Conservation (phyloP, 2,888 invertebrate species). For the Nasonovia ribisnigri region DNA sequence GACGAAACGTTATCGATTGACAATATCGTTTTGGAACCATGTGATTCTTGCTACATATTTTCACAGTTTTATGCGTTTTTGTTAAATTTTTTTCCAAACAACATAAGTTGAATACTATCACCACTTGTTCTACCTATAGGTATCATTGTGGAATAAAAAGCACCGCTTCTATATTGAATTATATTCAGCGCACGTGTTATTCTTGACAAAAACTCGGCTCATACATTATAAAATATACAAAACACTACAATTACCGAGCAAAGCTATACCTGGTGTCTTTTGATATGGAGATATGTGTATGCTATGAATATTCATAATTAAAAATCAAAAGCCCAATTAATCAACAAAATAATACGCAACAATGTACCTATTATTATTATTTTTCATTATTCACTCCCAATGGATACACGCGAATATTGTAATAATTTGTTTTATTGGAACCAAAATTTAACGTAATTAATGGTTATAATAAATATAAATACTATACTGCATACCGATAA, state of each 20-base stretch:
- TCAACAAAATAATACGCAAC: not conserved
- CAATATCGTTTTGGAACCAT: not conserved
- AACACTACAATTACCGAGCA: not conserved
- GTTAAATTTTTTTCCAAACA: not conserved
- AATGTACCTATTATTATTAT: not conserved
- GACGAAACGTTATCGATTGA: not conserved
- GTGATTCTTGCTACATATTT: not conserved
- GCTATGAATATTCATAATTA: not conserved
- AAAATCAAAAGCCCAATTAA: not conserved
- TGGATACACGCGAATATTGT: not conserved
- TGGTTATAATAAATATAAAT: not conserved
- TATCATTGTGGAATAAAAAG: not conserved
- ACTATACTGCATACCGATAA: not conserved
- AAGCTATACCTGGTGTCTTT: not conserved
- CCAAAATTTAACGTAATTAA: not conserved
- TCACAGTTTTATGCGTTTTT: not conserved
- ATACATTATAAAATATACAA: slow-evolving; percentile 2
- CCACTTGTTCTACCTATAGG: not conserved
- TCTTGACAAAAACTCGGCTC: not conserved
- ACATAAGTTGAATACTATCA: slow-evolving; percentile 3
- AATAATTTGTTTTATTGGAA: not conserved
- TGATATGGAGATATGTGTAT: not conserved
- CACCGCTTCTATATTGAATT: not conserved
- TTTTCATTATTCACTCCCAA: not conserved
- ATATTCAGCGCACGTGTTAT: not conserved